Evolutionary conservation across 92 coral and sea anemone species (phyloP).

Genomic region (Zoanthus gigantus): DNA sequence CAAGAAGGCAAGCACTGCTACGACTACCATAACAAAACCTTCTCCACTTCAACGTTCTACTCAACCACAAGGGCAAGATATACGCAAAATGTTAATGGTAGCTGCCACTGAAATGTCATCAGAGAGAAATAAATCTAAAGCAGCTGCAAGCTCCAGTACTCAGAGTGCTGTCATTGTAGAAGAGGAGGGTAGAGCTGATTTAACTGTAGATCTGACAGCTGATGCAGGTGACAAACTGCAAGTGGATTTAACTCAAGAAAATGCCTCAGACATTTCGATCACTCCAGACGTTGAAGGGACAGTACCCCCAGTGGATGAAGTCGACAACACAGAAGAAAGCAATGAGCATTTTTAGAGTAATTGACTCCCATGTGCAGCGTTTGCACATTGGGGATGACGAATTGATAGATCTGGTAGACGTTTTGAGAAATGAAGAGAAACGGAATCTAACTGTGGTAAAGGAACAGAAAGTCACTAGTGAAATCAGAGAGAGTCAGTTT

Average conservation of each 20-base stretch:
- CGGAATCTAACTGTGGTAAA: constrained; percentile 48
- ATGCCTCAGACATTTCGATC: not conserved
- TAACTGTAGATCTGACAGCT: constrained; percentile 5
- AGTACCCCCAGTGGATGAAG: not conserved
- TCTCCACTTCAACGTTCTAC: not conserved
- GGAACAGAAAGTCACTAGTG: constrained; percentile 58
- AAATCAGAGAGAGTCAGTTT: constrained; percentile 71
- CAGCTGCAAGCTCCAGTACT: not conserved
- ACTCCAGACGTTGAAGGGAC: not conserved
- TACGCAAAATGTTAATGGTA: constrained; percentile 8
- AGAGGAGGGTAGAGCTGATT: not conserved
- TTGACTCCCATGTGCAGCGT: constrained; percentile 1
- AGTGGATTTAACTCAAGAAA: not conserved
- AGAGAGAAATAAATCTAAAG: not conserved
- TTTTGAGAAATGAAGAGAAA: constrained; percentile 42
- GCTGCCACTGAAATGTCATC: not conserved
- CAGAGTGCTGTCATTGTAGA: not conserved
- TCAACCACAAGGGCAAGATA: constrained; percentile 9
- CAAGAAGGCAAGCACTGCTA: constrained; percentile 23
- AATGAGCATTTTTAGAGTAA: constrained; percentile 25
- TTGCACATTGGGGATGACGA: constrained; percentile 15
- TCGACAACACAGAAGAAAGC: not conserved
- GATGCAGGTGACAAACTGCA: constrained; percentile 1
- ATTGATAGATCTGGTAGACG: not conserved
- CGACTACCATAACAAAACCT: constrained; percentile 1